Base-by-base conservation (phyloP, 2,797 vertebrate genomes). In the Aselliscus stoliczkanus region DNA sequence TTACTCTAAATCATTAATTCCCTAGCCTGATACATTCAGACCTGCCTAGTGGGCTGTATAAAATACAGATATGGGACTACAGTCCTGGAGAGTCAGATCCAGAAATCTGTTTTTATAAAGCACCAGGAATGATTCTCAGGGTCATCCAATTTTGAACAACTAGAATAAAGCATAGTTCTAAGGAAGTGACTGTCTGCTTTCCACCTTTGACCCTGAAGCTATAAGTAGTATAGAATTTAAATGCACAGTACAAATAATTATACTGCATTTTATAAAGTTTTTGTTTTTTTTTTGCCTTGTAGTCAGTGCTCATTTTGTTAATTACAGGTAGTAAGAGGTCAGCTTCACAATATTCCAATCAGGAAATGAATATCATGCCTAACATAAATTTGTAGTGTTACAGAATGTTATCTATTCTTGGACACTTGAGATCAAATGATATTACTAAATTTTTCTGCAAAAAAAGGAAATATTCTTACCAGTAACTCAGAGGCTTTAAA, bases 341-440 rank as follows among this genome's bases (percentile, higher is more conserved):
- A 54, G n/a, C 23, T 81, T 93, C 69, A 39, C 52, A 81, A n/a
- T 75, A 88, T 58, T 88, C 86, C 21, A 54, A 60, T 62, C 54
- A 76, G 80, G 34, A 97, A 93, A 56, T 93, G n/a, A 91, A 69
- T 37, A 7, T 64, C 90, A 52, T 60, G 3, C 93, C 15, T 56
- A 18, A 94, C 39, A 67, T 65, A 62, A 82, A 86, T 76, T 47
- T 93, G 39, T 65, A 15, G 4, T 31, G 7, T 79, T 82, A 62
- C 6, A 67, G 29, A 64, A 25, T 44, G 60, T 58, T 75, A 8
- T 83, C 58, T 67, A 47, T 92, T 75, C 47, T 72, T 84, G 39
- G 7, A 84, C 37, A 85, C 34, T 81, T 82, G 37, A 96, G 50
- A 73, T 65, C 72, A 80, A 95, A 95, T 86, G 80, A 47, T 47